A percentile compares a stretch with the other conserved stretches of the same genome.
Conservation (phyloP, 2,113 vertebrate species). For the Oriolus oriolus region DNA sequence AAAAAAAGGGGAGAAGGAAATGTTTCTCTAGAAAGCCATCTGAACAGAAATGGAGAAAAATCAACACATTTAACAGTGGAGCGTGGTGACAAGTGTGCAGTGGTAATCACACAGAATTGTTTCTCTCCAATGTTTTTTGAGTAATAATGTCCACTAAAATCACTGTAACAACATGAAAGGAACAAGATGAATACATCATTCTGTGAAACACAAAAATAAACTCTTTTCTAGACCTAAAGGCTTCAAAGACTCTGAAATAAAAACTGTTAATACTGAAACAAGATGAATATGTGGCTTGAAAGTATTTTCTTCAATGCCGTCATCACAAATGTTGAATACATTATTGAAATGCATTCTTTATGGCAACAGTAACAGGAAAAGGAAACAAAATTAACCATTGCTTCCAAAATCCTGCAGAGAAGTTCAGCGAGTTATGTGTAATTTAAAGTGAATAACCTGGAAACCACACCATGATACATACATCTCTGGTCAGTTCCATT, state of each 20-base stretch:
- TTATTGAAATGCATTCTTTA: slow-evolving; percentile 12
- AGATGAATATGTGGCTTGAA: slow-evolving; percentile 9
- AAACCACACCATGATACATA: background rate
- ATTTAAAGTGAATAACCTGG: slow-evolving; percentile 1
- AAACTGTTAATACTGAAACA: slow-evolving; percentile 36
- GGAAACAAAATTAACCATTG: slow-evolving; percentile 30
- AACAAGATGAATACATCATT: background rate
- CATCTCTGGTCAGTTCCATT: background rate
- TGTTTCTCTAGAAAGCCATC: background rate
- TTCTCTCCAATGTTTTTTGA: background rate
- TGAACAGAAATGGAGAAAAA: slow-evolving; percentile 27
- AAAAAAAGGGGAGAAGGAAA: background rate
- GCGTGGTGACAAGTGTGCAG: background rate
- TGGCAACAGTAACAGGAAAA: background rate
- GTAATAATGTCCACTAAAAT: background rate
- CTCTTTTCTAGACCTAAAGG: background rate
- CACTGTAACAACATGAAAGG: slow-evolving; percentile 21
- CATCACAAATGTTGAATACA: background rate
- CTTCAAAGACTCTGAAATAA: slow-evolving; percentile 20
- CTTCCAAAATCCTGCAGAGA: slow-evolving; percentile 29
- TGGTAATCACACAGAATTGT: background rate
- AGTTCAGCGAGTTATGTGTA: background rate
- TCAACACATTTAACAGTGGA: background rate
- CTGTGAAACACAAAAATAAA: slow-evolving; percentile 33
- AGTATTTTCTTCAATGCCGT: slow-evolving; percentile 6